A percentile compares a stretch with the other conserved stretches of the same genome.
Conservation (phyloP, 2,888 invertebrate species). For the Chaitophorus viminalis region DNA sequence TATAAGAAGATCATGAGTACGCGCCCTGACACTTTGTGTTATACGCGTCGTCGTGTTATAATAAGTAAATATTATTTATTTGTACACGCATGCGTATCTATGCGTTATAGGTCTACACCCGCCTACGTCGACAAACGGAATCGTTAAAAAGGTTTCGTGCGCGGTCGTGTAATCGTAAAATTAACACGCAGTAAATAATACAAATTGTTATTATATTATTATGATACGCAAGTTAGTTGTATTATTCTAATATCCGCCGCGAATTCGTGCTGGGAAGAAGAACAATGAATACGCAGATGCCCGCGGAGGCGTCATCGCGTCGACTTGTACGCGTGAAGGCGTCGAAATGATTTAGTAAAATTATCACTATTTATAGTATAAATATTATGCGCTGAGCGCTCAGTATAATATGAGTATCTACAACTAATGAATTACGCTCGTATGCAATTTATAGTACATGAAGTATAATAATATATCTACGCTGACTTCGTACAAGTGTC, state of each 20-base stretch:
- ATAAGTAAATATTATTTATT: conserved; percentile 24
- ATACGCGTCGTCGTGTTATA: neutral
- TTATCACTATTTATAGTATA: too few relatives aligned
- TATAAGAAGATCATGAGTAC: neutral
- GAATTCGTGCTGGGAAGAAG: too few relatives aligned
- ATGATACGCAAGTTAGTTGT: neutral
- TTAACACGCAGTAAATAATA: conserved; percentile 21
- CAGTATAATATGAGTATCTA: too few relatives aligned
- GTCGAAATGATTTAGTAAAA: too few relatives aligned
- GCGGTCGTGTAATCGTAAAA: conserved; percentile 21
- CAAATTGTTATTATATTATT: neutral
- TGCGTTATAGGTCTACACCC: neutral
- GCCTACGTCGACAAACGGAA: conserved; percentile 16
- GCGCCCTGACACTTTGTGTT: neutral
- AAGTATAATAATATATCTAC: too few relatives aligned
- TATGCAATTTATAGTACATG: too few relatives aligned
- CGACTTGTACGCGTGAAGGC: too few relatives aligned
- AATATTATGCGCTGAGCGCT: too few relatives aligned
- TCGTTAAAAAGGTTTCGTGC: conserved; percentile 30
- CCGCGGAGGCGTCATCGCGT: too few relatives aligned
- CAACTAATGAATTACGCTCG: too few relatives aligned
- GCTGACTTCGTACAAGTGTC: too few relatives aligned
- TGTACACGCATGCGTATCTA: neutral
- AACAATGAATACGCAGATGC: too few relatives aligned
- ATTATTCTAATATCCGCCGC: neutral